Conservation (phyloP, 2,113 vertebrate species). For the Myocastor coypus region DNA sequence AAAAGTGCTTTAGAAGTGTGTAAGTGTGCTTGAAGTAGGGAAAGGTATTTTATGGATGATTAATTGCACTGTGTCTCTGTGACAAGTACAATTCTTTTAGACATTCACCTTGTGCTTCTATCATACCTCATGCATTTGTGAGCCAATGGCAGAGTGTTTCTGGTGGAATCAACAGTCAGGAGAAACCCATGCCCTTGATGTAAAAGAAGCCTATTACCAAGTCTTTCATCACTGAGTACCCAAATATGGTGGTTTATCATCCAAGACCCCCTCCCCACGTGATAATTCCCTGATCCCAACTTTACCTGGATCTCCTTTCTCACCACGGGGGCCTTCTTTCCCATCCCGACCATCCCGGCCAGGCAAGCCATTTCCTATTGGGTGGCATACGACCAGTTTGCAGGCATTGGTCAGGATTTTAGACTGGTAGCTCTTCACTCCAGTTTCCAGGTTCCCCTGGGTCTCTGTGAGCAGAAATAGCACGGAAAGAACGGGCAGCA, state of each 20-base stretch:
- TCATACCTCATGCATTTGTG: not conserved
- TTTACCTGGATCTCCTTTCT: conserved; percentile 70
- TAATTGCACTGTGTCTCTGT: not conserved
- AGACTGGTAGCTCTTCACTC: not conserved
- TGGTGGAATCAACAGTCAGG: no score
- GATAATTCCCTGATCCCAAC: not conserved
- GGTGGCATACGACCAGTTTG: conserved; percentile 66
- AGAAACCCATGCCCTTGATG: fast-evolving
- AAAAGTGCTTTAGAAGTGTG: no score
- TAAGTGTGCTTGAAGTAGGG: no score
- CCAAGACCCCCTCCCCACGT: not conserved
- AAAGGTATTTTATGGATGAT: no score
- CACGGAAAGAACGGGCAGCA: conserved; percentile 4
- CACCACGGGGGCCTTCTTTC: conserved; percentile 52
- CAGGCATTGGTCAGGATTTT: not conserved
- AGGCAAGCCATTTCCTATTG: conserved; percentile 61
- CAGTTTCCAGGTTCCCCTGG: not conserved
- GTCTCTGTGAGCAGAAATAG: conserved; percentile 57
- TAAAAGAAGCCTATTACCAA: not conserved
- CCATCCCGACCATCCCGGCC: conserved; percentile 73
- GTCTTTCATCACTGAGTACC: not conserved
- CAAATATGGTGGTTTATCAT: not conserved
- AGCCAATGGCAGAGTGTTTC: not conserved
- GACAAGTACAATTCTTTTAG: not conserved
- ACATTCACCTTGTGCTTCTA: not conserved